Evolutionary conservation across 2,113 vertebrate genomes (phyloP).

Genomic region (Caranx melampygus): DNA sequence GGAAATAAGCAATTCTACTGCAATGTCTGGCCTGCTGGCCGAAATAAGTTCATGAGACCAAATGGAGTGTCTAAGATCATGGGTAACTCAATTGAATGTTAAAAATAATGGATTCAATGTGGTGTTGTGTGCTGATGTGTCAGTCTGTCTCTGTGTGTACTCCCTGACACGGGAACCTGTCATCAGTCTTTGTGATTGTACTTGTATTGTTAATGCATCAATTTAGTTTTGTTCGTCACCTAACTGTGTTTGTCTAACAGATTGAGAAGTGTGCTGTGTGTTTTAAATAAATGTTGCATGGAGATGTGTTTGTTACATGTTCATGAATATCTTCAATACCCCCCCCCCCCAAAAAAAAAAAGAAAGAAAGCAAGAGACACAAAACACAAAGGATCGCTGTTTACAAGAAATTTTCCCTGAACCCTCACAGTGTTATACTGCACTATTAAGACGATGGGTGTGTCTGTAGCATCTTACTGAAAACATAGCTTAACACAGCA

Average conservation of each 20-base stretch:
- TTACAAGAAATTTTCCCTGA: neutral
- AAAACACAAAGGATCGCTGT: neutral
- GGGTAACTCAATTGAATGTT: neutral
- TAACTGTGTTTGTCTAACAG: slow-evolving; percentile 15
- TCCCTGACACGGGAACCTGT: neutral
- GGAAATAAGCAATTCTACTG: fast-evolving
- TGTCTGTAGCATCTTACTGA: neutral
- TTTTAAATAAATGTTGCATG: slow-evolving; percentile 65
- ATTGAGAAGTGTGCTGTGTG: slow-evolving; percentile 17
- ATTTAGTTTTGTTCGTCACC: neutral
- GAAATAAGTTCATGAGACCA: fast-evolving
- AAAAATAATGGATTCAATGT: neutral
- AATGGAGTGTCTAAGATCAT: fast-evolving
- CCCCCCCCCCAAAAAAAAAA: neutral
- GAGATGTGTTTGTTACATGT: slow-evolving; percentile 34
- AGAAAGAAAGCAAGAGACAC: no score
- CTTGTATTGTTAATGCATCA: neutral
- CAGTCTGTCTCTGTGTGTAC: slow-evolving; percentile 7
- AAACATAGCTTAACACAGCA: neutral
- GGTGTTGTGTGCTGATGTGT: slow-evolving; percentile 15
- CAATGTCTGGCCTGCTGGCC: neutral
- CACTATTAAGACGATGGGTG: neutral
- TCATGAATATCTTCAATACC: neutral
- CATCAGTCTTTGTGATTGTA: slow-evolving; percentile 12
- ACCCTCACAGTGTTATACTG: neutral